Base-by-base conservation (phyloP, 2,113 vertebrate genomes). In the Hystrix cristata region DNA sequence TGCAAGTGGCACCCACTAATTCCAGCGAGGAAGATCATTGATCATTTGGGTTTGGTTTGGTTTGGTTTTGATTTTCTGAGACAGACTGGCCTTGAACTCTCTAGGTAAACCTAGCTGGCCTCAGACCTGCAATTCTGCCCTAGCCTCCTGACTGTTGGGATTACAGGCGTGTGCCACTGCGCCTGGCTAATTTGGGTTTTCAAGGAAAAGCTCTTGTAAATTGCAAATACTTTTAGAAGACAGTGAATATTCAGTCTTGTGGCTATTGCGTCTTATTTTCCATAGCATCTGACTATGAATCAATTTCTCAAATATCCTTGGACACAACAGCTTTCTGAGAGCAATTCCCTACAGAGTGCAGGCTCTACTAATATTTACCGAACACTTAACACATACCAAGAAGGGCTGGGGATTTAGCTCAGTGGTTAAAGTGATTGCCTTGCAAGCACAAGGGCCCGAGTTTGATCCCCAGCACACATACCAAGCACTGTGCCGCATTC, bases 311-410 rank as follows among this genome's bases (percentile, higher is more conserved):
- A 76, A 81, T 82, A 80, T 91, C 82, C 69, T 72, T 78, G 74
- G 46, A 67, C 62, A 79, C 57, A 92, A 88, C 10, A 92, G 34
- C 34, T 90, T 94, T 95, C 81, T 78, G 38, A 97, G 38, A 91
- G 81, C 57, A 81, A 89, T 51, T 85, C 90, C 60, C 59, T 79
- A 38, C 25, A 72, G 53, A 88, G 67, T 74, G 91, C 27, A 92
- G 16, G 34, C 87, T 94, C 23, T 78, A 53, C 29, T 69, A 96
- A 83, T 65, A 95, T 64, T 93, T 90, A 86, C 23, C 82, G 23
- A 78, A 48, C 84, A 88, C n/a, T 62, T 88, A 93, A 86, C 48
- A 55, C 43, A 94, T 21, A 80, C 46, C 51, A 94, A 80, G 2
- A 38, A 38, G 38, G 38, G 38, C 38, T 38, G 38, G 38, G 38